These are phyloP conservation scores for Erebia palarica DNA, from an alignment of 2,888 invertebrate genomes.

Conservation along the genomic window DNA sequence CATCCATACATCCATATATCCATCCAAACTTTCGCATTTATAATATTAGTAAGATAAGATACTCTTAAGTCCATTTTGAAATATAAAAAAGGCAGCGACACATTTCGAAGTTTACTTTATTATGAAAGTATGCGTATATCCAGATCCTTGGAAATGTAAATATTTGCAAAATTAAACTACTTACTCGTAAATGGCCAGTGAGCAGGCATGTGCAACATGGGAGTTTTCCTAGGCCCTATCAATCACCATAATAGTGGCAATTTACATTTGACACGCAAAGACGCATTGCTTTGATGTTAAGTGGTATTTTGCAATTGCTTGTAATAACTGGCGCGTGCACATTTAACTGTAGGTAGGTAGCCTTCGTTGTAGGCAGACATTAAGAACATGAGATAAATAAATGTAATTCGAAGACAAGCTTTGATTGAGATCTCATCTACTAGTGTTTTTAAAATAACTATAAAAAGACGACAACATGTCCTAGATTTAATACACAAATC, in stretches of 20 bases:
- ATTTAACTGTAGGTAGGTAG: slow-evolving; percentile 47
- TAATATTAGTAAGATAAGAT: no score
- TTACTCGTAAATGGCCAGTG: slow-evolving; percentile 10
- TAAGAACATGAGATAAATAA: no score
- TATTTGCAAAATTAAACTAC: slow-evolving; percentile 11
- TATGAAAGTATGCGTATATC: background rate
- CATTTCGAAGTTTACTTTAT: background rate
- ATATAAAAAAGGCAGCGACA: background rate
- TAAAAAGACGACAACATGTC: background rate
- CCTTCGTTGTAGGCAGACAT: slow-evolving; percentile 42
- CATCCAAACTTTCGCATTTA: no score
- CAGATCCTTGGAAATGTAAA: background rate
- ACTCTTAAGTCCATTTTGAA: background rate
- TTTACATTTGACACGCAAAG: slow-evolving; percentile 48
- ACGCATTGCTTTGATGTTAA: slow-evolving; percentile 44
- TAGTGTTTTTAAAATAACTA: background rate
- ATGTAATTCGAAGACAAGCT: no score
- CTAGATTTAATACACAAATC: background rate
- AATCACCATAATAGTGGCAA: slow-evolving; percentile 49
- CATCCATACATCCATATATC: no score
- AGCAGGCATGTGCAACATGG: slow-evolving; percentile 41
- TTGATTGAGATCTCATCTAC: background rate
- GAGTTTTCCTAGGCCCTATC: slow-evolving; percentile 45
- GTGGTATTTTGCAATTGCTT: slow-evolving; percentile 47
- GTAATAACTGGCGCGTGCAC: slow-evolving; percentile 49